Conservation (phyloP, 2,797 vertebrate genomes). For the Lacerta agilis region DNA sequence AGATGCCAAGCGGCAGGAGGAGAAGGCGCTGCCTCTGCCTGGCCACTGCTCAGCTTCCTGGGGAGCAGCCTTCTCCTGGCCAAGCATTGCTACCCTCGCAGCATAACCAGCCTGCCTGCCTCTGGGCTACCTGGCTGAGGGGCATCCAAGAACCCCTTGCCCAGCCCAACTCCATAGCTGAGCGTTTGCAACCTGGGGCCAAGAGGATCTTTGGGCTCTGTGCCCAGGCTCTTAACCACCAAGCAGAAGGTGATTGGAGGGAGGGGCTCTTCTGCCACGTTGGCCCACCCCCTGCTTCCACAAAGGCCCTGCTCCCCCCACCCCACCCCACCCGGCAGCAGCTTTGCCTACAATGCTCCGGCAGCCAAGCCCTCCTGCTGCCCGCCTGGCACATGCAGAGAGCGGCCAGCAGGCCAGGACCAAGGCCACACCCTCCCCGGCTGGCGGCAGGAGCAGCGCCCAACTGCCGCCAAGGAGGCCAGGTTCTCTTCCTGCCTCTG, state of each 20-base stretch:
- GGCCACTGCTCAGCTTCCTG: no score
- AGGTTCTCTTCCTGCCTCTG: background rate
- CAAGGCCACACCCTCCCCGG: no score
- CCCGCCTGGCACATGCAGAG: no score
- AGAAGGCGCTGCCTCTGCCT: no score
- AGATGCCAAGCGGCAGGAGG: no score
- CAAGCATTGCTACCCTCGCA: no score
- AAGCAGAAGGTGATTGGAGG: no score
- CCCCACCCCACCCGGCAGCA: no score
- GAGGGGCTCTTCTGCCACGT: background rate
- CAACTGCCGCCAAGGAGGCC: background rate
- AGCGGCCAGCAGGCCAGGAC: no score
- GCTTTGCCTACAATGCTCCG: background rate
- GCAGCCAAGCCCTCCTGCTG: background rate
- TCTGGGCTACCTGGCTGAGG: background rate
- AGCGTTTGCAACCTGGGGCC: no score
- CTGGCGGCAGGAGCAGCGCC: fast-evolving
- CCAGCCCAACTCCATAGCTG: no score
- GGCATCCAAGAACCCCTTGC: background rate
- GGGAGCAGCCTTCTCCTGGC: background rate
- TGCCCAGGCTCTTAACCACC: no score
- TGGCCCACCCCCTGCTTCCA: background rate
- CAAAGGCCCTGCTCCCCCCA: background rate
- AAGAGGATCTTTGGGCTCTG: background rate
- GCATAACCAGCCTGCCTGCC: background rate